Conservation (phyloP, 2,888 invertebrate species). For the Coecobrya sp. region DNA sequence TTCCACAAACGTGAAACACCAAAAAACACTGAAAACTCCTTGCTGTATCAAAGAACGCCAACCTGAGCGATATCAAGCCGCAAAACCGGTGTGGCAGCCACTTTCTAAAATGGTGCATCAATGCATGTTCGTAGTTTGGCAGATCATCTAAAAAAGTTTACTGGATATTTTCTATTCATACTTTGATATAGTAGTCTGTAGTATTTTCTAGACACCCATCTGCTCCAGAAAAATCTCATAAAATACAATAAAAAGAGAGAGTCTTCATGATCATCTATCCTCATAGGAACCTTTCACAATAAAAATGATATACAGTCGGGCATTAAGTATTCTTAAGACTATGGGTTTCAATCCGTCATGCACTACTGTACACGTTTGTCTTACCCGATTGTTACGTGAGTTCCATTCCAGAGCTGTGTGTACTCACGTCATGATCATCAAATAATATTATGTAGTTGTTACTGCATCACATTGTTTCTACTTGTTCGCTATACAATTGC, state of each 20-base stretch:
- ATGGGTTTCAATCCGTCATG: slow-evolving; percentile 1
- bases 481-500: not conserved
- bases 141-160: too few species aligned
- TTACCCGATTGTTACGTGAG: not conserved
- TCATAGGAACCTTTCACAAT: not conserved
- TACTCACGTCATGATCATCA: not conserved
- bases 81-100: not conserved
- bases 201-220: not conserved
- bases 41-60: too few species aligned
- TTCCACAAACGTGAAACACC: not conserved
- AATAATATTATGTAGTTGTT: not conserved
- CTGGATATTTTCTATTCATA: too few species aligned
- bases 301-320: not conserved
- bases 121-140: too few species aligned
- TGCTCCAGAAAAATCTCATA: not conserved
- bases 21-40: not conserved
- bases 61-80: not conserved
- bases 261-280: not conserved
- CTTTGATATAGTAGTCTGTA: too few species aligned
- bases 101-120: not conserved
- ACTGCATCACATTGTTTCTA: not conserved
- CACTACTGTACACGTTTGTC: slow-evolving; percentile 30
- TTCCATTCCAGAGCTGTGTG: not conserved
- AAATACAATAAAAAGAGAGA: not conserved
- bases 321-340: not conserved